Percentiles rank a stretch among this genome's conserved stretches.
These are phyloP conservation scores for Macrosiphum euphorbiae DNA, from an alignment of 2,888 invertebrate species.

Conservation along the genomic window DNA sequence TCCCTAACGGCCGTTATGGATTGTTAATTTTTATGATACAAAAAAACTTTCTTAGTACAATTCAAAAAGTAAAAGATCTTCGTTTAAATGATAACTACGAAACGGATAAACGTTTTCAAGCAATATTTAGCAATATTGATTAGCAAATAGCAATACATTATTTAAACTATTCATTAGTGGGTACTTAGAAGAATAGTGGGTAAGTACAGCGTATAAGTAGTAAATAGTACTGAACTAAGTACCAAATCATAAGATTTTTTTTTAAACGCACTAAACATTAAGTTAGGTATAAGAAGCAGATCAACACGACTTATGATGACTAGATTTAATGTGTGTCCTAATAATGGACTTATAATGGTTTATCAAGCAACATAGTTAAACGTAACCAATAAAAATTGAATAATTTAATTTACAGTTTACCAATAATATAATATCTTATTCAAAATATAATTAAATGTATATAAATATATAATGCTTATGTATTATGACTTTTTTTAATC, in stretches of 20 bases:
- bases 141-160: neutral
- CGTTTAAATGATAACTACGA: slow-evolving; percentile 23
- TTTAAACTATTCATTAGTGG: neutral
- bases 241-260: neutral
- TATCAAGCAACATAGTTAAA: neutral
- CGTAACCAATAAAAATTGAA: neutral
- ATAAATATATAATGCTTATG: neutral
- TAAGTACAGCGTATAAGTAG: neutral
- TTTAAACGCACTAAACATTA: neutral
- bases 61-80: slow-evolving; percentile 45
- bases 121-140: neutral
- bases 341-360: neutral
- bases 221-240: neutral
- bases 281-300: neutral
- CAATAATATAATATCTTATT: neutral
- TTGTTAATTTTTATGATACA: slow-evolving; percentile 63
- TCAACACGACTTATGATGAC: neutral
- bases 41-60: slow-evolving; percentile 45
- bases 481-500: neutral
- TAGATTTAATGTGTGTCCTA: neutral
- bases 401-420: neutral
- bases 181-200: neutral
- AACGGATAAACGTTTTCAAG: neutral
- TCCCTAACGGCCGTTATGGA: slow-evolving; percentile 53
- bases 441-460: neutral